A percentile compares a stretch with the other conserved stretches of the same genome.
phyloP scores from a whole-genome alignment of 1,140 invertebrate species.

The Drusus annulatus region DNA sequence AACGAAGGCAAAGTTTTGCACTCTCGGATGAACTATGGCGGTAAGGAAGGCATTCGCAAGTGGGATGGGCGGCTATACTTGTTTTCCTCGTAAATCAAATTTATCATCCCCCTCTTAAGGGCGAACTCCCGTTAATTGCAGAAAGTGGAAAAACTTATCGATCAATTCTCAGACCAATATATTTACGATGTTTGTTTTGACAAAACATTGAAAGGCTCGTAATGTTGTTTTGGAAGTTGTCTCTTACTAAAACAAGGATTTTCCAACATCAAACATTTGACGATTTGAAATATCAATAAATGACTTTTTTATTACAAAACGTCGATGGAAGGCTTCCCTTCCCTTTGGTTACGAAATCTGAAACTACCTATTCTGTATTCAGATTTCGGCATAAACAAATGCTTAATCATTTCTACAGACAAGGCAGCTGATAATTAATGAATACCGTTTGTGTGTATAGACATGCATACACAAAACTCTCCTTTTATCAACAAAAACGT shows the following conservation, averaged over 20 bases:
- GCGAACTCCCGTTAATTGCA: slow-evolving; percentile 53
- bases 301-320: too few relatives aligned
- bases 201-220: background rate
- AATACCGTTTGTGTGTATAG: background rate
- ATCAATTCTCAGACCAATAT: slow-evolving; percentile 46
- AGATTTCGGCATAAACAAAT: too few relatives aligned
- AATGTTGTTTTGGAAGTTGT: too few relatives aligned
- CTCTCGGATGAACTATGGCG: slow-evolving; percentile 41
- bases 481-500: slow-evolving; percentile 5
- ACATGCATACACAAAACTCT: background rate
- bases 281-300: too few relatives aligned
- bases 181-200: slow-evolving; percentile 49
- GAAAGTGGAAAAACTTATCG: slow-evolving; percentile 56
- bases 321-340: too few relatives aligned
- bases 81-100: slow-evolving; percentile 59
- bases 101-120: slow-evolving; percentile 48
- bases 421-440: background rate
- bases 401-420: too few relatives aligned
- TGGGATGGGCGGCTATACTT: slow-evolving; percentile 39
- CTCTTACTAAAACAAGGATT: too few relatives aligned
- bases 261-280: too few relatives aligned
- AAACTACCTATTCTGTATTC: too few relatives aligned
- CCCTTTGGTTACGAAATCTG: too few relatives aligned
- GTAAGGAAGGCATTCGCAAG: slow-evolving; percentile 27
- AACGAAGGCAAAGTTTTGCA: slow-evolving; percentile 37